Percentiles rank a stretch among this genome's conserved stretches.
Conservation (phyloP, 2,797 vertebrate species). For the Muscicapa striata region DNA sequence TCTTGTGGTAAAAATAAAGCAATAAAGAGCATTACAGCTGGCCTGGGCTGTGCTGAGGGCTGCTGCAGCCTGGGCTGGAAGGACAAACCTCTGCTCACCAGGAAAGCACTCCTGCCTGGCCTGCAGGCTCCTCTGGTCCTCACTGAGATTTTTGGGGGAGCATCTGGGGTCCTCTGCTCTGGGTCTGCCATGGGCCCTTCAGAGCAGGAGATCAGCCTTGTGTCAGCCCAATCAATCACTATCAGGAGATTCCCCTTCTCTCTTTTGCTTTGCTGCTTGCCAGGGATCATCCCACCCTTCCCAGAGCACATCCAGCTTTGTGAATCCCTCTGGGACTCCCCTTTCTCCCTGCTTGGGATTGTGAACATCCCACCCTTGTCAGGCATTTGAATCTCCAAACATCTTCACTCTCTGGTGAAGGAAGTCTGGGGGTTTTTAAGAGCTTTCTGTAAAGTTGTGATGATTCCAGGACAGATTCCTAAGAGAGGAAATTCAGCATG, state of each 20-base stretch:
- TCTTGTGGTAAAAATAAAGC: slow-evolving; percentile 37
- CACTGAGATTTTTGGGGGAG: rapidly evolving
- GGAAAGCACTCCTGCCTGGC: background rate
- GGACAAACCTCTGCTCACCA: background rate
- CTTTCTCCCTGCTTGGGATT: background rate
- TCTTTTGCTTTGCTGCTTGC: background rate
- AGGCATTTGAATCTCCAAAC: background rate
- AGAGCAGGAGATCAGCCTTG: background rate
- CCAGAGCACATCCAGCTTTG: background rate
- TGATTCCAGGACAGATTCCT: background rate
- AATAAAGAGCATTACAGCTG: background rate
- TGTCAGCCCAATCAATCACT: too few species aligned
- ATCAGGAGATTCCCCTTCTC: background rate
- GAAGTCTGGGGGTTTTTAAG: background rate
- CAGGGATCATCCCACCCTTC: background rate
- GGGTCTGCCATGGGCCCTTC: background rate
- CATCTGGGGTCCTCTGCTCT: background rate
- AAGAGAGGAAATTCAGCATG: background rate
- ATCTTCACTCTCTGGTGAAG: background rate
- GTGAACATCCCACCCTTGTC: background rate
- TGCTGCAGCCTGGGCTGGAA: background rate
- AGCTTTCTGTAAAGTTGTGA: background rate
- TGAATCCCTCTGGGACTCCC: background rate
- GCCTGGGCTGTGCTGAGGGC: background rate
- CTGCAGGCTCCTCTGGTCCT: background rate